A percentile compares a stretch with the other conserved stretches of the same genome.
These are phyloP conservation scores for Cottoperca gobio DNA, from an alignment of 2,797 vertebrate genomes.

Conservation along the genomic window DNA sequence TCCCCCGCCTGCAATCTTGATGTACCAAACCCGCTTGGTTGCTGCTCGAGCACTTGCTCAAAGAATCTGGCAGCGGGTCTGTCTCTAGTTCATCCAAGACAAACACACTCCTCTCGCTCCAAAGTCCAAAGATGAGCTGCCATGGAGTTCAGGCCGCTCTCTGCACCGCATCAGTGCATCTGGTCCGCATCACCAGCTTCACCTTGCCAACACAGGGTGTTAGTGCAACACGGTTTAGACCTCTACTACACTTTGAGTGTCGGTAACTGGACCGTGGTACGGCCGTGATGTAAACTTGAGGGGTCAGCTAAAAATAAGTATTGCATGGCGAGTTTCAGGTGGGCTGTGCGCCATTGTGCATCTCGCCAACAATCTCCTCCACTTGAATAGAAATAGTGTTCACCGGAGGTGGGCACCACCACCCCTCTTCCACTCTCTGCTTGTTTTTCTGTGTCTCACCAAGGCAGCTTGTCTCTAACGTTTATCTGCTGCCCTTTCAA, in stretches of 20 bases:
- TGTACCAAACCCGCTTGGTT: slow-evolving; percentile 56
- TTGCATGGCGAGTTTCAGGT: slow-evolving; percentile 61
- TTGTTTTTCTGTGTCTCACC: slow-evolving; percentile 66
- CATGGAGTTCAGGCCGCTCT: slow-evolving; percentile 58
- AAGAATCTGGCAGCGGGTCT: slow-evolving; percentile 71
- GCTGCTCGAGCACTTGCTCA: slow-evolving; percentile 67
- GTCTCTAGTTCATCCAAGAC: slow-evolving; percentile 78
- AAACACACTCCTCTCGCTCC: slow-evolving; percentile 73
- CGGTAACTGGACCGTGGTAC: slow-evolving; percentile 53
- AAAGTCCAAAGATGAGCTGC: slow-evolving; percentile 73
- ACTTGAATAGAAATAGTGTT: slow-evolving; percentile 75
- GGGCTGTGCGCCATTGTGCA: slow-evolving; percentile 53
- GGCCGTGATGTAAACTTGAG: slow-evolving; percentile 64
- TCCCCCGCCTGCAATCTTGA: slow-evolving; percentile 58
- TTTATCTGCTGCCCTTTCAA: slow-evolving; percentile 85
- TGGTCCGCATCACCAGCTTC: slow-evolving; percentile 63
- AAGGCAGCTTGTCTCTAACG: slow-evolving; percentile 68
- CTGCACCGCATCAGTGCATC: slow-evolving; percentile 63
- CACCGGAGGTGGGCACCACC: slow-evolving; percentile 65
- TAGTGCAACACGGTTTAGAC: slow-evolving; percentile 52
- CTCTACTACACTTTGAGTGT: slow-evolving; percentile 46
- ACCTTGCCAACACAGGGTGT: slow-evolving; percentile 46
- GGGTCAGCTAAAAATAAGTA: slow-evolving; percentile 70
- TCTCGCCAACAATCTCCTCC: slow-evolving; percentile 61
- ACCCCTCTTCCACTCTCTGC: slow-evolving; percentile 55